phyloP scores from a whole-genome alignment of 2,888 invertebrate species.

The Pandemis cinnamomeana region DNA sequence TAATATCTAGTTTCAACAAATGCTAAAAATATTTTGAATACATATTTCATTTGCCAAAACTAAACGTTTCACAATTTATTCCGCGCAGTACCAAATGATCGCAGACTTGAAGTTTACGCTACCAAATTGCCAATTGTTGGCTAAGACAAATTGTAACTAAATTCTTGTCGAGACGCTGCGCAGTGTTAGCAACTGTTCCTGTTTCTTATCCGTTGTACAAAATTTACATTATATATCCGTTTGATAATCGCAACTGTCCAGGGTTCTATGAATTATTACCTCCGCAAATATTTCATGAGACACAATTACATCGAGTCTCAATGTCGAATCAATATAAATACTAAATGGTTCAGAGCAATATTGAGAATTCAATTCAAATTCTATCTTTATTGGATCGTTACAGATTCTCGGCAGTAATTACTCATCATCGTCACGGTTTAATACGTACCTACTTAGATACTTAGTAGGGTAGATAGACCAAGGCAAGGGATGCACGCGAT shows the following conservation, averaged over 20 bases:
- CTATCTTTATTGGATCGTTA: slow-evolving; percentile 10
- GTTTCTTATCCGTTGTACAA: slow-evolving; percentile 25
- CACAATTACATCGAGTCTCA: slow-evolving; percentile 9
- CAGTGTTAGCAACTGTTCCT: not conserved
- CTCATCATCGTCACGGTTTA: not conserved
- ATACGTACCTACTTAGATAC: not conserved
- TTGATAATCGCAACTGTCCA: slow-evolving; percentile 21
- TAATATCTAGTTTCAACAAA: not conserved
- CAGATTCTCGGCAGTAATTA: slow-evolving; percentile 2
- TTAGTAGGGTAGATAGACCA: slow-evolving; percentile 23
- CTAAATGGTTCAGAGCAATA: slow-evolving; percentile 13
- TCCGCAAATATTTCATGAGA: not conserved
- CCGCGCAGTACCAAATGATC: too few relatives aligned
- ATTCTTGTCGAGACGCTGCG: slow-evolving; percentile 10
- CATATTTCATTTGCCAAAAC: too few relatives aligned
- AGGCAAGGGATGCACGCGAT: slow-evolving; percentile 35
- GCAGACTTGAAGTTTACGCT: not conserved
- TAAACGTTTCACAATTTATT: not conserved
- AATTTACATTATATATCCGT: slow-evolving; percentile 15
- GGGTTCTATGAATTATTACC: slow-evolving; percentile 18
- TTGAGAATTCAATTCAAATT: not conserved
- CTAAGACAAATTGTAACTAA: slow-evolving; percentile 18
- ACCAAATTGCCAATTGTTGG: not conserved
- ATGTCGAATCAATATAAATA: slow-evolving; percentile 24
- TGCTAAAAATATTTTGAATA: too few relatives aligned